Base-by-base conservation (phyloP, 2,113 vertebrate species). In the Tinamus guttatus region DNA sequence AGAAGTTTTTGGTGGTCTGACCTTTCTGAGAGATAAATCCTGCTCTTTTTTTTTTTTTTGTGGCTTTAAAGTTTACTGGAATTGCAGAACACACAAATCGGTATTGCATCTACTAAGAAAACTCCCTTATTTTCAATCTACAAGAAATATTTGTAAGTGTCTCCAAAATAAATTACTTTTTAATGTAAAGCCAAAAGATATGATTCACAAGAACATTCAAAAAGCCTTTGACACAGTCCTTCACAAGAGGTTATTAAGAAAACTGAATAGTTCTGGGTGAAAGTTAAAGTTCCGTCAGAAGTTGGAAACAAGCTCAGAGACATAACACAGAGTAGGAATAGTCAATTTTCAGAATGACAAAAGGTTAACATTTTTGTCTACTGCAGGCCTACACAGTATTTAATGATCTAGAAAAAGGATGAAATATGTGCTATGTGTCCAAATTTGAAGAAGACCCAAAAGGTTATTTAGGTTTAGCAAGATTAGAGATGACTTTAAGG, bases 341-440 rank as follows among this genome's bases (percentile, higher is more conserved):
- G 69, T 58, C 85, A 65, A 58, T 93, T 96, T 94, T 71, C 90
- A 73, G 24, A 36, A 58, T 88, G 82, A 58, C 93, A 93, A 86
- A 93, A 95, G 82, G 82, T 94, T 95, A 93, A 85, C 4, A 1
- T 76, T 89, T 93, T 60, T 89, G 41, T 81, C 49, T 91, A 21
- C 79, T 45, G 8, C 64, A 93, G 79, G 82, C 71, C 71, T 95
- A 38, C 74, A 51, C 40, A 49, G 25, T 45, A 65, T 83, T 91
- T 88, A 95, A 90, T 84, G 80, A 81, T 6, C 34, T 90, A 52
- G 82, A 86, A 91, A 90, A 76, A 78, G 47, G 34, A 45, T 88
- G 64, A 90, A 93, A 30, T 52, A 24, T 71, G 45, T 56, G 2
- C 0, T 49, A 69, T 83, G 32, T 90, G 76, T 95, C 82, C 87